A percentile compares a stretch with the other conserved stretches of the same genome.
phyloP scores from a whole-genome alignment of 1,140 invertebrate species.

The Pollicipes pollicipes region DNA sequence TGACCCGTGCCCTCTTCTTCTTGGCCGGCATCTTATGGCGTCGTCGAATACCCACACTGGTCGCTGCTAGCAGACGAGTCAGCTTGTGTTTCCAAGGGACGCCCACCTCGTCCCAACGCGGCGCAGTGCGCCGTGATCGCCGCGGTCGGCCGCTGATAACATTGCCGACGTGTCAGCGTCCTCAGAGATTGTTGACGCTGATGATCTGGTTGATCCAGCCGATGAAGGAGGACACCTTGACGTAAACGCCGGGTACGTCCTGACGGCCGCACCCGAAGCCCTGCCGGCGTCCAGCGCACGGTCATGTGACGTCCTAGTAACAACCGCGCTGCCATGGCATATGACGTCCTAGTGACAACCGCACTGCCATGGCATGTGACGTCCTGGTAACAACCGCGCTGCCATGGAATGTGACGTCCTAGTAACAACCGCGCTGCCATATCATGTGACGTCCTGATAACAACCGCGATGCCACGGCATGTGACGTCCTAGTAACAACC shows the following conservation, averaged over 20 bases:
- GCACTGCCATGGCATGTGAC: too few species aligned
- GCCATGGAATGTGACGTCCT: too few species aligned
- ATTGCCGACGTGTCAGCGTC: too few species aligned
- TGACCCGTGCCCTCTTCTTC: neutral
- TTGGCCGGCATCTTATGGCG: neutral
- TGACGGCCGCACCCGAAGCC: conserved; percentile 76
- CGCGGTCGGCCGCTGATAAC: conserved; percentile 26
- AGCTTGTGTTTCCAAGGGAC: neutral
- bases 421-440: too few species aligned
- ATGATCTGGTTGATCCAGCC: conserved; percentile 95
- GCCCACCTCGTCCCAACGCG: neutral
- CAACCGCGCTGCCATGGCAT: too few species aligned
- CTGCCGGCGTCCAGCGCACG: neutral
- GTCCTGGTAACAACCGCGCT: too few species aligned
- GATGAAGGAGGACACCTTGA: conserved; percentile 82
- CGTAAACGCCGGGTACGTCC: conserved; percentile 81
- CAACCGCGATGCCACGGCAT: too few species aligned
- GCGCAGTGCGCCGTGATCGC: neutral
- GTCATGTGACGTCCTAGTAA: too few species aligned
- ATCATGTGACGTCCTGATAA: too few species aligned
- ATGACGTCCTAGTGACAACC: too few species aligned
- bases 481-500: too few species aligned
- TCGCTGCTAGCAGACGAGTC: neutral
- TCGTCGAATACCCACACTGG: neutral
- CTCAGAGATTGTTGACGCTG: conserved; percentile 72